Conservation (phyloP, 2,888 invertebrate species). For the Tenthredo scrophulariae region DNA sequence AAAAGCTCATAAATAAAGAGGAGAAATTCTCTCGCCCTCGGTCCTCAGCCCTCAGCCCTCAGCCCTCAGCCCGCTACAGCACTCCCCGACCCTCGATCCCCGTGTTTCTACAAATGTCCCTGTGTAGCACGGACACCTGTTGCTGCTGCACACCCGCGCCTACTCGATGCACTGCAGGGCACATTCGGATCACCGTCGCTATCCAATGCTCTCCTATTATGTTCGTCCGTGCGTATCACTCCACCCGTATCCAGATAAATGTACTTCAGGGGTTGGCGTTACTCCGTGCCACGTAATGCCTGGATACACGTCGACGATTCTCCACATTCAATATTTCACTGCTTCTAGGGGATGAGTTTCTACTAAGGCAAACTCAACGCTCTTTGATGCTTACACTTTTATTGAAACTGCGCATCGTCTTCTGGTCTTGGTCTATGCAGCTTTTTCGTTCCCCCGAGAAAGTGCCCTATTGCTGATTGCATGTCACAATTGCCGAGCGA, state of each 20-base stretch:
- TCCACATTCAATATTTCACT: neutral
- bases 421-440: neutral
- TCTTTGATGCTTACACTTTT: neutral
- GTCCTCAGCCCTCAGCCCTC: constrained; percentile 60
- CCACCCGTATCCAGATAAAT: neutral
- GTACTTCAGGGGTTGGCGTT: constrained; percentile 32
- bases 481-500: neutral
- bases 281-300: constrained; percentile 16
- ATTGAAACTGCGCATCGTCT: neutral
- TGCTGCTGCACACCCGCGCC: constrained; percentile 73
- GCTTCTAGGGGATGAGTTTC: neutral
- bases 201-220: constrained; percentile 11
- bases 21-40: constrained; percentile 67
- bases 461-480: neutral
- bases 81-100: constrained; percentile 64
- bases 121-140: constrained; percentile 74
- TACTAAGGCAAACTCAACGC: neutral
- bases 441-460: too few relatives aligned
- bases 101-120: constrained; percentile 78
- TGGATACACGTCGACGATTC: neutral
- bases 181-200: constrained; percentile 18
- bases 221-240: constrained; percentile 41
- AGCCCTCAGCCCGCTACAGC: constrained; percentile 37
- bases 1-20: constrained; percentile 78
- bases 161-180: constrained; percentile 27